Evolutionary conservation across 2,888 invertebrate species (phyloP).

Genomic region (Andricus quercusramuli): DNA sequence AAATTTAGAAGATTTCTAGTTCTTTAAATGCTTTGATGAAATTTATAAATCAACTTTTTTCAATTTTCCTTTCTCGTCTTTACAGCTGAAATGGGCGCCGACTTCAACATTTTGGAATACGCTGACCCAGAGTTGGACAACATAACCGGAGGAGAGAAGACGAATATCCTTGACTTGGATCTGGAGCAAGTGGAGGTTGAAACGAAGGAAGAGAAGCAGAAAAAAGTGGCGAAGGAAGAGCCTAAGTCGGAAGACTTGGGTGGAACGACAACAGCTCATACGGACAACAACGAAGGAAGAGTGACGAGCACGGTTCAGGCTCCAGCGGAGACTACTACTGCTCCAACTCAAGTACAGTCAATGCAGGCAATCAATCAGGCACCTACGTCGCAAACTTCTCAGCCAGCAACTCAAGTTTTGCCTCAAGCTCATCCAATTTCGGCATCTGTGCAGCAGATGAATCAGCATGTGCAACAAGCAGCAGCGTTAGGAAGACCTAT

Average conservation of each 20-base stretch:
- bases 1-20: too few species aligned
- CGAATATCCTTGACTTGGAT: slow-evolving; percentile 92
- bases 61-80: slow-evolving; percentile 47
- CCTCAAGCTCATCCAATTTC: slow-evolving; percentile 77
- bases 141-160: slow-evolving; percentile 88
- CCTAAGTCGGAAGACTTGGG: slow-evolving; percentile 65
- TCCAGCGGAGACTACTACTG: slow-evolving; percentile 61
- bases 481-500: slow-evolving; percentile 82
- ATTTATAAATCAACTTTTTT: not conserved
- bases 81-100: slow-evolving; percentile 93
- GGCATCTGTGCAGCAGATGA: slow-evolving; percentile 79
- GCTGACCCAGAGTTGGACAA: slow-evolving; percentile 95
- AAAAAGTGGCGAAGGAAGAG: slow-evolving; percentile 73
- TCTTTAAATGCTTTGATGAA: too few species aligned
- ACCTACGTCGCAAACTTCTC: slow-evolving; percentile 62
- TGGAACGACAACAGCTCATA: slow-evolving; percentile 57
- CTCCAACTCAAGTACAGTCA: slow-evolving; percentile 62
- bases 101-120: slow-evolving; percentile 97
- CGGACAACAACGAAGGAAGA: slow-evolving; percentile 59
- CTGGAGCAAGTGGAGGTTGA: slow-evolving; percentile 88
- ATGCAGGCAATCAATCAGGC: slow-evolving; percentile 57
- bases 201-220: slow-evolving; percentile 82
- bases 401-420: slow-evolving; percentile 63
- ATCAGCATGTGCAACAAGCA: slow-evolving; percentile 84
- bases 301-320: slow-evolving; percentile 59